phyloP scores from a whole-genome alignment of 35 echinoderm and acorn worm species.

The Acanthaster planci region DNA sequence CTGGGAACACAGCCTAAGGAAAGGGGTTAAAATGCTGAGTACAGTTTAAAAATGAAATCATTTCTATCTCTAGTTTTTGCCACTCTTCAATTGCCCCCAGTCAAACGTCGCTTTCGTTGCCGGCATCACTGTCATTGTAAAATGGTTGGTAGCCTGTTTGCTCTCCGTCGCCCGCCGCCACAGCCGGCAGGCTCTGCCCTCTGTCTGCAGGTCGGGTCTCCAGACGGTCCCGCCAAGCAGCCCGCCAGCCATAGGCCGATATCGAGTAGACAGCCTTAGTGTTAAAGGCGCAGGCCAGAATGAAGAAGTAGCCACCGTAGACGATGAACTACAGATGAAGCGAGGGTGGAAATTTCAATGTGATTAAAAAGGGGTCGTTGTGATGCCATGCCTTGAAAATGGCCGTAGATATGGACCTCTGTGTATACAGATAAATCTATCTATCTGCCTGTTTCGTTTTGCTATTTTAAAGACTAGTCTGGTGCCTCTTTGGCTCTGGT shows the following conservation, averaged over 20 bases:
- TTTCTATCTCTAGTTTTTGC: too few relatives aligned
- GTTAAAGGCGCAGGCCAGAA: conserved; percentile 41
- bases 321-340: conserved; percentile 32
- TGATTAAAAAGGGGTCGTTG: too few relatives aligned
- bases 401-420: too few relatives aligned
- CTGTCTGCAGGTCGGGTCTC: not conserved
- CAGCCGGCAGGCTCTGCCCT: not conserved
- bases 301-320: conserved; percentile 54
- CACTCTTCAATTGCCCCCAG: too few relatives aligned
- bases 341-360: not conserved
- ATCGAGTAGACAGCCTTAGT: conserved; percentile 44
- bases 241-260: conserved; percentile 21
- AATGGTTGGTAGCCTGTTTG: not conserved
- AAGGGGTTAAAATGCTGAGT: too few relatives aligned
- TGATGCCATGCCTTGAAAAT: too few relatives aligned
- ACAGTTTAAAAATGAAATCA: too few relatives aligned
- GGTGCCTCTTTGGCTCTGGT: too few relatives aligned
- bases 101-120: not conserved
- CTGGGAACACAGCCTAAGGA: too few relatives aligned
- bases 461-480: too few relatives aligned
- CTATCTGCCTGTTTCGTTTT: too few relatives aligned
- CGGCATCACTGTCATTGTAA: not conserved
- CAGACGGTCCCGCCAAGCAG: conserved; percentile 1
- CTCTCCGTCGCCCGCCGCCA: not conserved
- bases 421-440: too few relatives aligned